These are phyloP conservation scores for Philaethria dido DNA, from an alignment of 2,888 invertebrate genomes.

Conservation along the genomic window DNA sequence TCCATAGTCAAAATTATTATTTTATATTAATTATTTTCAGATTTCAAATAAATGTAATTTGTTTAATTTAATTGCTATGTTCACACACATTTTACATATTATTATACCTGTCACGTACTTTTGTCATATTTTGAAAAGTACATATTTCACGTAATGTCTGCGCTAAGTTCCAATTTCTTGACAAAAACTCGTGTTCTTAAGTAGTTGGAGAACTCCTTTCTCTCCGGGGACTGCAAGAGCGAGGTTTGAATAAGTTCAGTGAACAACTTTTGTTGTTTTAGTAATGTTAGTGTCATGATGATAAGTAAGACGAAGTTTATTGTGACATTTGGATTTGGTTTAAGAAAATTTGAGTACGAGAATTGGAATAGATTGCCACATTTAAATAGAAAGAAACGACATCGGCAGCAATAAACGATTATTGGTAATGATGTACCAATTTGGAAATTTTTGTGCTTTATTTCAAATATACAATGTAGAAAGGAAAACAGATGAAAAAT, in stretches of 20 bases:
- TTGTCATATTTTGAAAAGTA: neutral
- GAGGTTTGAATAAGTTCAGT: constrained; percentile 34
- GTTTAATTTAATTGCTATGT: neutral
- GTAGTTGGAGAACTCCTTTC: constrained; percentile 30
- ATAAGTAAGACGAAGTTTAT: constrained; percentile 21
- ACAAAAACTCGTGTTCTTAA: constrained; percentile 26
- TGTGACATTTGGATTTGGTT: constrained; percentile 22
- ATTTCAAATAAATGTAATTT: too few species aligned
- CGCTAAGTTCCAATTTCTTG: constrained; percentile 9
- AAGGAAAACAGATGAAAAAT: neutral
- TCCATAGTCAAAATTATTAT: too few species aligned
- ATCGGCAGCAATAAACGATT: too few species aligned
- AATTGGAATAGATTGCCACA: neutral
- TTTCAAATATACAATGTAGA: neutral
- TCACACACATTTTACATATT: neutral
- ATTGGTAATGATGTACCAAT: too few species aligned
- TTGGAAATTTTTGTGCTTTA: too few species aligned
- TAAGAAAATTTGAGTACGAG: neutral
- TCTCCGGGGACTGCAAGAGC: constrained; percentile 20
- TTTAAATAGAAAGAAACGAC: too few species aligned
- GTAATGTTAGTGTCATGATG: constrained; percentile 36
- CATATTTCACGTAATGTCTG: neutral
- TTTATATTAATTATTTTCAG: too few species aligned
- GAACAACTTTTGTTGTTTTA: constrained; percentile 40
- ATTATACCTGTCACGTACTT: neutral